Evolutionary conservation across 2,888 invertebrate genomes (phyloP).

Genomic region (Carpatolechia fugitivella): DNA sequence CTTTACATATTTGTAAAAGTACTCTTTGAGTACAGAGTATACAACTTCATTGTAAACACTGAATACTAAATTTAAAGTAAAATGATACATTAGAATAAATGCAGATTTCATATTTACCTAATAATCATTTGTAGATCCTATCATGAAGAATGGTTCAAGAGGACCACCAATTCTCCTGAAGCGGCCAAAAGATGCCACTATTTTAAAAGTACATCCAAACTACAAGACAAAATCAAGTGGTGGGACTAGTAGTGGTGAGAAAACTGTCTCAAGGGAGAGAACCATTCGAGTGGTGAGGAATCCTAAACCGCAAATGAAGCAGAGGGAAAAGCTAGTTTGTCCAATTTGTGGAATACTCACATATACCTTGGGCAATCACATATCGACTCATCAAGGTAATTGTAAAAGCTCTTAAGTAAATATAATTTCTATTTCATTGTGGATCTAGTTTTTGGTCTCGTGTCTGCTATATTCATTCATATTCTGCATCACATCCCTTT

Average conservation of each 20-base stretch:
- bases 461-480: no score
- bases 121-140: conserved; percentile 52
- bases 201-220: conserved; percentile 57
- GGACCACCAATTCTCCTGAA: conserved; percentile 67
- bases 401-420: no score
- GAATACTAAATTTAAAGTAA: no score
- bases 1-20: no score
- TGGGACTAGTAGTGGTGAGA: conserved; percentile 25
- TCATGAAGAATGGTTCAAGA: conserved; percentile 64
- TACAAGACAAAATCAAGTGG: conserved; percentile 39
- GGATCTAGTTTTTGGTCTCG: no score
- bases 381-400: conserved; percentile 73
- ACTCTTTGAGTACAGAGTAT: no score
- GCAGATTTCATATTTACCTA: no score
- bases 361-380: conserved; percentile 67
- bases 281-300: conserved; percentile 48
- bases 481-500: no score
- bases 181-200: conserved; percentile 68
- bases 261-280: conserved; percentile 34
- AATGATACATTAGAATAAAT: no score
- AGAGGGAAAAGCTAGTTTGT: conserved; percentile 70
- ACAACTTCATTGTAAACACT: no score
- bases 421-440: no score
- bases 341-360: conserved; percentile 75
- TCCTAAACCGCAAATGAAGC: conserved; percentile 46